Conservation (phyloP, 2,797 vertebrate genomes). For the Sebastes variabilis region DNA sequence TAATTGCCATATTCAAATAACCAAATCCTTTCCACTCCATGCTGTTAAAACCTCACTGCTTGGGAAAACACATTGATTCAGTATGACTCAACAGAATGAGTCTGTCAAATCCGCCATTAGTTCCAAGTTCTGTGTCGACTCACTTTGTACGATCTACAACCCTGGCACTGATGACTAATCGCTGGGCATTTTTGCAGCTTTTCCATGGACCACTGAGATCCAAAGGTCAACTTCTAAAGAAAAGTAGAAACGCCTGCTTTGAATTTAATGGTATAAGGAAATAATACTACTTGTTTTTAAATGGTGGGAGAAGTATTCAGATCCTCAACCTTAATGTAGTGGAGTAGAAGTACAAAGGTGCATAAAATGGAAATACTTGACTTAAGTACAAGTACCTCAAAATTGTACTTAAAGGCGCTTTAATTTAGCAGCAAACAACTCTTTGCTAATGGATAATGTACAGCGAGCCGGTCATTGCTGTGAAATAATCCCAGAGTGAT, state of each 20-base stretch:
- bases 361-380: neutral
- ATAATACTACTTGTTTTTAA: neutral
- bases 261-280: neutral
- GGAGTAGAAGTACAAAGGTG: neutral
- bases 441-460: too few relatives aligned
- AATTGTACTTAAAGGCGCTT: too few relatives aligned
- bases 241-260: neutral
- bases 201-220: neutral
- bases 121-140: slow-evolving; percentile 17
- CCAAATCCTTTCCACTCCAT: neutral
- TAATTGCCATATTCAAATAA: slow-evolving; percentile 13
- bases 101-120: slow-evolving; percentile 6
- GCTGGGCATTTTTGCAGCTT: slow-evolving; percentile 25
- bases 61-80: slow-evolving; percentile 17
- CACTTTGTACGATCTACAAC: slow-evolving; percentile 23
- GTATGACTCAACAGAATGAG: slow-evolving; percentile 21
- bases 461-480: too few relatives aligned
- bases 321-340: neutral
- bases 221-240: slow-evolving; percentile 39
- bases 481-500: too few relatives aligned
- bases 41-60: neutral
- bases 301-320: neutral
- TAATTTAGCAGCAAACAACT: too few relatives aligned
- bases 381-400: neutral
- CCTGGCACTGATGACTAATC: slow-evolving; percentile 36